Conservation (phyloP, 2,888 invertebrate genomes). For the Stenichneumon culpator region DNA sequence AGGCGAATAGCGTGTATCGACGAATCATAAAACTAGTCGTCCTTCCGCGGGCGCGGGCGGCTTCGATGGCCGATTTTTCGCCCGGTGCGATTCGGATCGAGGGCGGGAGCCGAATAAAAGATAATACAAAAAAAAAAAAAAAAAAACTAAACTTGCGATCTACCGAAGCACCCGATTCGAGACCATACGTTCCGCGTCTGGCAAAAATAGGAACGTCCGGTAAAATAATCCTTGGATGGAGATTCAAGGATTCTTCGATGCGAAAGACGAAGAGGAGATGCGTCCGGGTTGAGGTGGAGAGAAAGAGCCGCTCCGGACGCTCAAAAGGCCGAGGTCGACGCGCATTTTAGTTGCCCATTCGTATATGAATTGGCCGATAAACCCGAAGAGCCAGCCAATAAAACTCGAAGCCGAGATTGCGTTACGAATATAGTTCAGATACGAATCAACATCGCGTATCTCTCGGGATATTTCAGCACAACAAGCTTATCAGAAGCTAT, state of each 20-base stretch:
- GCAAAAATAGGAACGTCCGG: neutral
- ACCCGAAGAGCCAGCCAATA: neutral
- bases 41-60: constrained; percentile 32
- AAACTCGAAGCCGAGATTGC: neutral
- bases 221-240: constrained; percentile 23
- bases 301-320: neutral
- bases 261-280: neutral
- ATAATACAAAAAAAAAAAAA: neutral
- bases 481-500: constrained; percentile 40
- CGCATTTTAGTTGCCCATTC: constrained; percentile 18
- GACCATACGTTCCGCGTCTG: constrained; percentile 3
- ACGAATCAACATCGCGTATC: neutral
- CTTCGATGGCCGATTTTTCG: neutral
- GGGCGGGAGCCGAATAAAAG: neutral
- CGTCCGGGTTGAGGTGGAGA: neutral
- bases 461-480: constrained; percentile 1
- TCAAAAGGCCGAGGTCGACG: constrained; percentile 42
- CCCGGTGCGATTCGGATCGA: constrained; percentile 17
- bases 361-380: neutral
- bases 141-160: neutral
- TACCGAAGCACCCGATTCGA: neutral
- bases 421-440: neutral
- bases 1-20: constrained; percentile 32
- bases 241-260: constrained; percentile 5
- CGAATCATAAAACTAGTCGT: constrained; percentile 59